These are phyloP conservation scores for Trichomycterus rosablanca DNA, from an alignment of 2,113 vertebrate genomes.

Conservation along the genomic window DNA sequence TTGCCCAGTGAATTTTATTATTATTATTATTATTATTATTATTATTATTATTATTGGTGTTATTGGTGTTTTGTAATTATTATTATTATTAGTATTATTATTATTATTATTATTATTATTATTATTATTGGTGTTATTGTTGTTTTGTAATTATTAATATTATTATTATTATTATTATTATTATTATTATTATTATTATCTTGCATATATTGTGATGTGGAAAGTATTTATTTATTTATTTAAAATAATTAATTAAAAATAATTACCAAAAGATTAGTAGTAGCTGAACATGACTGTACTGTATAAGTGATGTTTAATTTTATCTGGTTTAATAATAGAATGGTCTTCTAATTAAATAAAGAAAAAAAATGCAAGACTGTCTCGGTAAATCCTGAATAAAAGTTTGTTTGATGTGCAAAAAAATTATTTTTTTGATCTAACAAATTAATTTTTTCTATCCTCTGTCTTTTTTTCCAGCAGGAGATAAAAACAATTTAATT, in stretches of 20 bases:
- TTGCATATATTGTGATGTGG: conserved; percentile 59
- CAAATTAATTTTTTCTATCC: conserved; percentile 72
- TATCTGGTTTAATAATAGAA: conserved; percentile 79
- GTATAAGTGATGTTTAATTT: conserved; percentile 81
- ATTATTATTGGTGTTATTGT: too few relatives aligned
- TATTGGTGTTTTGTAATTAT: too few relatives aligned
- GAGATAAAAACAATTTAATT: conserved; percentile 82
- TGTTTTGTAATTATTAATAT: too few relatives aligned
- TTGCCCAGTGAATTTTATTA: too few relatives aligned
- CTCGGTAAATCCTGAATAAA: conserved; percentile 69
- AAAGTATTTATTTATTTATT: conserved; percentile 75
- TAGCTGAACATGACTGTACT: conserved; percentile 74
- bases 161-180: too few relatives aligned
- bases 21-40: too few relatives aligned
- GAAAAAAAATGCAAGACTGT: conserved; percentile 61
- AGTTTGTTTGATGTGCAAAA: conserved; percentile 78
- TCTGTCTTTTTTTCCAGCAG: conserved; percentile 48
- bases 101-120: too few relatives aligned
- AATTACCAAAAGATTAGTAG: conserved; percentile 83
- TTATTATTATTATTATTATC: too few relatives aligned
- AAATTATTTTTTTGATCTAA: conserved; percentile 79
- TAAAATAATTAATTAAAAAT: conserved; percentile 87
- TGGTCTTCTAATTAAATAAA: conserved; percentile 81
- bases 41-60: too few relatives aligned
- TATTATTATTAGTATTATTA: too few relatives aligned